phyloP scores from a whole-genome alignment of 2,113 vertebrate species.

The Hippocampus barbouri region DNA sequence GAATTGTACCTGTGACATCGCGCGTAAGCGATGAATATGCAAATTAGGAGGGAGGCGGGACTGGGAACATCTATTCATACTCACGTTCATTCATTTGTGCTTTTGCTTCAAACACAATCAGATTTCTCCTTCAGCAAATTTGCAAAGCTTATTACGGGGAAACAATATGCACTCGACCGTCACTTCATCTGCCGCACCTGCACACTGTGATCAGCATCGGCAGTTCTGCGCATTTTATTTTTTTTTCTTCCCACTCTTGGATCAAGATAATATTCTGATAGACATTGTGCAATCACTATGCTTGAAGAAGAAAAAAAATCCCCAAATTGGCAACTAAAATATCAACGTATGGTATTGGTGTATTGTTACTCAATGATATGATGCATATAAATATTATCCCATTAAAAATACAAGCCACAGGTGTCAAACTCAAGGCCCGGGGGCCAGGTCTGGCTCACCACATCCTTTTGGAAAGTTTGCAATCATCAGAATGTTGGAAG shows the following conservation, averaged over 20 bases:
- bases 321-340: too few relatives aligned
- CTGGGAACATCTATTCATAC: conserved; percentile 27
- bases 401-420: too few relatives aligned
- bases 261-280: background rate
- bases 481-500: background rate
- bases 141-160: background rate
- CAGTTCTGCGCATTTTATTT: background rate
- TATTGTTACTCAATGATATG: background rate
- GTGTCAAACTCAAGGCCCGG: too few relatives aligned
- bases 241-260: background rate
- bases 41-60: conserved; percentile 34
- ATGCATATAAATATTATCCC: background rate
- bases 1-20: conserved; percentile 48
- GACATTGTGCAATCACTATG: too few relatives aligned
- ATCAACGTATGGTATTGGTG: too few relatives aligned
- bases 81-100: conserved; percentile 13
- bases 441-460: too few relatives aligned
- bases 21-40: conserved; percentile 58
- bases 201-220: background rate
- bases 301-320: too few relatives aligned
- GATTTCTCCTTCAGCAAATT: background rate
- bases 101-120: conserved; percentile 13
- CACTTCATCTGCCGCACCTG: background rate
- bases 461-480: background rate
- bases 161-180: background rate